Evolutionary conservation across 2,113 vertebrate genomes (phyloP), one percentile per base, ranked within the genome.

Genomic region (Pantherophis guttatus): DNA sequence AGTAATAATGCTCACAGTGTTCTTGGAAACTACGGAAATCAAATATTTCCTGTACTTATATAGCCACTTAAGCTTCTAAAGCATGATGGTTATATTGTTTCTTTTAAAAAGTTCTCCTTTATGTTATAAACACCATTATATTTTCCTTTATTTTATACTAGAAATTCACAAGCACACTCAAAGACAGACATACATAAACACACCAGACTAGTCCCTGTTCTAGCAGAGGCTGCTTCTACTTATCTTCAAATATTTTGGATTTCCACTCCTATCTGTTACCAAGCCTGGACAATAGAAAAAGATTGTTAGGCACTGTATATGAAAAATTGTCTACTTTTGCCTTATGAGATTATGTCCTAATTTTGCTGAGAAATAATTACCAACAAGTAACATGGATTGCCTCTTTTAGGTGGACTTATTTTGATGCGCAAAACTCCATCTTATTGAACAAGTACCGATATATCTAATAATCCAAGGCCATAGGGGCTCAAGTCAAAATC

Each of bases 1-100:
- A 2, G 87, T 65, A 48, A 44, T 91, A 89, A 89, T 95, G 93
- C 88, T 95, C 90, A 92, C 1, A 11, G 95, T 88, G 87, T 93
- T 55, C 92, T 39, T 44, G 54, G 0, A 91, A 93, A 15, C 70
- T 75, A 17, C 7, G 13, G 70, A 75, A 75, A 75, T 39, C 65
- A 75, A 33, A 75, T 2, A 75, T 75, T 75, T 75, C 13, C n/a
- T 75, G n/a, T 33, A 33, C n/a, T 75, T 33, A 7, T 7, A 19
- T 17, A 75, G n/a, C 70, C 13, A 33, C n/a, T 75, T 75, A 75
- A 75, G 65, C 29, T 75, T 75, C 29, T 75, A 5, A 75, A 33
- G 15, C n/a, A 75, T 75, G 70, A 39, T 17, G n/a, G 13, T 39
- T 33, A 39, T 75, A 17, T 2, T 75, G n/a, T 39, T 33, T 75